Conservation (phyloP, 1,140 invertebrate genomes). For the Drosophila quadrilineata region DNA sequence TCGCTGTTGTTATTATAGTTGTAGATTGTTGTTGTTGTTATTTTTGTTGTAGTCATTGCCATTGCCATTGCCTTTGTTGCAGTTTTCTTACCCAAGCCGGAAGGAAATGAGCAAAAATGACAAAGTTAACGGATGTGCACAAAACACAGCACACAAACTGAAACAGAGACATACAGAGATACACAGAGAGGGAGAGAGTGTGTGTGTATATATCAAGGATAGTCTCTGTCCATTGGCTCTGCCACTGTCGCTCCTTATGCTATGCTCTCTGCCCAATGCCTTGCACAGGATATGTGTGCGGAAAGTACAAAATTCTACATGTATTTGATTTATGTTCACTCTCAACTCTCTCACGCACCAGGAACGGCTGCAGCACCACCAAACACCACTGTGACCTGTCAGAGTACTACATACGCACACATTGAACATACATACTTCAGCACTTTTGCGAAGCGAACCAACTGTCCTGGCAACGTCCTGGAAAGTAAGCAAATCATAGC, state of each 20-base stretch:
- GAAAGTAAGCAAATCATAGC: conserved; percentile 75
- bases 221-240: not conserved
- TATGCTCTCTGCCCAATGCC: conserved; percentile 50
- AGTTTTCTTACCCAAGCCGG: conserved; percentile 68
- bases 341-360: conserved; percentile 31
- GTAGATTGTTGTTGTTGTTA: not conserved
- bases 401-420: not conserved
- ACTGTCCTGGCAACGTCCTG: conserved; percentile 52
- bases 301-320: conserved; percentile 78
- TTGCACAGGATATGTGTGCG: conserved; percentile 73
- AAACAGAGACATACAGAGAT: conserved; percentile 11
- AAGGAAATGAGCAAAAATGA: conserved; percentile 80
- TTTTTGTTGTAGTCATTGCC: conserved; percentile 12
- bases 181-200: not conserved
- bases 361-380: conserved; percentile 2
- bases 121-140: conserved; percentile 79
- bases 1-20: conserved; percentile 3
- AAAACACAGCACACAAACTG: conserved; percentile 67
- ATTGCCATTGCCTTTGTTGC: conserved; percentile 38
- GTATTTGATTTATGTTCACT: conserved; percentile 74
- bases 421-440: conserved; percentile 10
- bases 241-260: not conserved
- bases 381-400: conserved; percentile 22
- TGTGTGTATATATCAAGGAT: too few relatives aligned
- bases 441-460: conserved; percentile 27